Conservation (phyloP, 1,140 invertebrate genomes). For the Neotoxoptera formosana region DNA sequence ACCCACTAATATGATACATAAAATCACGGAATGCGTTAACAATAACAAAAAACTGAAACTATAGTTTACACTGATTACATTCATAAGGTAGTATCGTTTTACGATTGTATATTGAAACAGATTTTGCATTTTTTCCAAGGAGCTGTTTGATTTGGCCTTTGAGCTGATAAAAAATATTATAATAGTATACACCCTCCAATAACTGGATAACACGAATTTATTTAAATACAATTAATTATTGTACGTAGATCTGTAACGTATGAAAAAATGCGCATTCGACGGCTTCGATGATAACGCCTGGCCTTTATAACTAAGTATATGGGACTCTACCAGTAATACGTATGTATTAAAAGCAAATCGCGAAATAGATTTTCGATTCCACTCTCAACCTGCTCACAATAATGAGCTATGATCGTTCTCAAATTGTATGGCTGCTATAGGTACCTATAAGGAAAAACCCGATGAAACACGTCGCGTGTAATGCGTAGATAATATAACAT, state of each 20-base stretch:
- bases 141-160: not conserved
- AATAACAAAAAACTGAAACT: not conserved
- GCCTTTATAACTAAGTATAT: too few relatives aligned
- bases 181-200: not conserved
- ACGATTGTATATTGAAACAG: not conserved
- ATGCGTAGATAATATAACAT: too few relatives aligned
- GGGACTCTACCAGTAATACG: too few relatives aligned
- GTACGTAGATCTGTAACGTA: too few relatives aligned
- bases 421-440: too few relatives aligned
- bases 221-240: too few relatives aligned
- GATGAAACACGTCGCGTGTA: too few relatives aligned
- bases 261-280: not conserved
- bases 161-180: not conserved
- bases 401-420: too few relatives aligned
- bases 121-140: not conserved
- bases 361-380: too few relatives aligned
- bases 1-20: not conserved
- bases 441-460: too few relatives aligned
- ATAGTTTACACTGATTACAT: not conserved
- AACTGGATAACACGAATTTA: not conserved
- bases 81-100: not conserved
- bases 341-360: too few relatives aligned
- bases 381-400: too few relatives aligned
- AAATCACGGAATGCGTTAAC: not conserved
- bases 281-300: not conserved